Base-by-base conservation (phyloP, 2,797 vertebrate genomes). In the Microctenopoma stevenorrisi region DNA sequence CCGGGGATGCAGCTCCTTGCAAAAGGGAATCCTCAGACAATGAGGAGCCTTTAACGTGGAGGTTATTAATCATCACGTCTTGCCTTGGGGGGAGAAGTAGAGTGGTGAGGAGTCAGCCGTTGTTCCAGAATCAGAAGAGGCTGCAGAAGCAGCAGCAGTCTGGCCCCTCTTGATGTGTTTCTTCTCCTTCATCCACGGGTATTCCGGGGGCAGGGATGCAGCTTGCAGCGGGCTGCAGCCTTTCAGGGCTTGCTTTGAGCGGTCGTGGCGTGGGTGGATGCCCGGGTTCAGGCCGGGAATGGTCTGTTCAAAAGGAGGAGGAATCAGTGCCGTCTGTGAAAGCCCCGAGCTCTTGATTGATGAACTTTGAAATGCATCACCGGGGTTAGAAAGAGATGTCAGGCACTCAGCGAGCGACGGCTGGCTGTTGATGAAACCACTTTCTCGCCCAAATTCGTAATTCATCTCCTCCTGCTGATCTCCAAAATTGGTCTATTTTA, bases 361-460 rank as follows among this genome's bases (percentile, higher is more conserved):
- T 97, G 97, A 96, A 97, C 96, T 97, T 95, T 96, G 96, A 98
- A 99, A 99, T 94, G 97, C 97, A 96, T 98, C 97, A 95, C 95
- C 96, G 96, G 96, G 96, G 96, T 83, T 84, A 81, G 96, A 94
- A 94, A 99, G 96, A 95, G 96, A 98, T 96, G 97, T 97, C 96
- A 99, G 96, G 94, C 97, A 99, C 97, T 99, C 97, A 93, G 97
- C 97, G 93, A 99, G 97, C 95, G 97, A 98, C 94, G 97, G 97
- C 95, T 96, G 97, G 95, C 97, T 98, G 96, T 98, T 99, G 96
- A 99, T 99, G 93, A 99, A 99, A 95, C 97, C 97, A 92, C 96
- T 98, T 95, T 99, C 97, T 95, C 97, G 94, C 96, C 96, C 95
- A 94, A 98, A 98, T 96, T 96, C 96, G 97, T 96, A 97, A 97